Percentiles rank a stretch among this genome's conserved stretches.
These are phyloP conservation scores for Philotrypesis tridentata DNA, from an alignment of 1,140 invertebrate genomes.

Conservation along the genomic window DNA sequence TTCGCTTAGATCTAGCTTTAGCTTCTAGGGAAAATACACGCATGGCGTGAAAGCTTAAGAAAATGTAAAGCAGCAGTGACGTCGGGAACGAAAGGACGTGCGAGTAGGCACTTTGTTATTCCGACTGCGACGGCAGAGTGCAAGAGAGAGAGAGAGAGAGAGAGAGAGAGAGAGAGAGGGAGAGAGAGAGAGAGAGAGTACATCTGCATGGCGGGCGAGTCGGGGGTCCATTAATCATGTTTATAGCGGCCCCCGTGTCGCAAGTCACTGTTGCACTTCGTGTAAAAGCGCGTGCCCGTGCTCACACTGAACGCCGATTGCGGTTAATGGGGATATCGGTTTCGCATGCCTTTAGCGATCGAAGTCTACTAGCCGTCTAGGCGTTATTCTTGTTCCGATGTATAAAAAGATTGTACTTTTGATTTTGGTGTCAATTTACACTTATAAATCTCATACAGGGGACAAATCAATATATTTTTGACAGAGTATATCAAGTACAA, in stretches of 20 bases:
- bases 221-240: constrained; percentile 69
- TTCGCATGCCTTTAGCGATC: constrained; percentile 43
- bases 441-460: too few species aligned
- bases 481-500: too few species aligned
- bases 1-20: neutral
- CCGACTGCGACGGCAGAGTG: constrained; percentile 53
- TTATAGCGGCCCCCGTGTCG: constrained; percentile 69
- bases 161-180: too few species aligned
- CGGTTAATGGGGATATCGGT: constrained; percentile 58
- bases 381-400: neutral
- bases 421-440: too few species aligned
- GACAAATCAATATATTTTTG: too few species aligned
- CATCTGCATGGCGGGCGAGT: constrained; percentile 68
- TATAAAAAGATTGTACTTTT: too few species aligned
- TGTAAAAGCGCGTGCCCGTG: constrained; percentile 61
- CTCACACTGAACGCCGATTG: constrained; percentile 45
- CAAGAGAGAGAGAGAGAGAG: too few species aligned
- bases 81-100: constrained; percentile 59
- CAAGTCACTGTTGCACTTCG: constrained; percentile 67
- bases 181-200: too few species aligned
- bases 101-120: constrained; percentile 65
- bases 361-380: neutral
- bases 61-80: neutral
- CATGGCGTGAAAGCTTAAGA: neutral
- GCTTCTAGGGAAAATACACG: neutral